Evolutionary conservation across 2,888 invertebrate species (phyloP), one percentile per base, ranked within the genome.

Genomic region (Acanthopleura granulata): DNA sequence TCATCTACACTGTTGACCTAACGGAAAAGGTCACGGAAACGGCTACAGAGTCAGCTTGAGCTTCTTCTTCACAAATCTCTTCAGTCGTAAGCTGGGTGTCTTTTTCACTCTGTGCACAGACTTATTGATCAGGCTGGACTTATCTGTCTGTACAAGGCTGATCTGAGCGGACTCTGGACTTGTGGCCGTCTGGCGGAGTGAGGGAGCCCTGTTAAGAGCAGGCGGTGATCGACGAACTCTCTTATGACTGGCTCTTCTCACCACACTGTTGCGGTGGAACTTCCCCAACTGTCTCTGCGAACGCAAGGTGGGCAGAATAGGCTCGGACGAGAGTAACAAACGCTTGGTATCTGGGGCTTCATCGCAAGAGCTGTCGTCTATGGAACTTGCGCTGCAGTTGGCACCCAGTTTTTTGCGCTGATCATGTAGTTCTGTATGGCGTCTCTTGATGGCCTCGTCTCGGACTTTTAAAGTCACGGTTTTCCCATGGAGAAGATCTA

Each of bases 21-120:
- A 40, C 40, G 3, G 40, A 40, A 40, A 40, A 40, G 57, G 57
- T 9, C 57, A 12, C 6, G 18, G n/a, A 57, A 57, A 22, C 22
- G 1, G n/a, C 12, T 57, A 66, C 4, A 27, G 22, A 27, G 25
- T 22, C 66, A 66, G 3, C 22, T 27, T 27, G 4, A 66, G 16
- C 29, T 66, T 66, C 66, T 66, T 66, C 66, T 66, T 9, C 16
- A 66, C 29, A 14, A 66, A 66, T 27, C 29, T 66, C 29, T 66
- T 66, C 29, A 66, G 29, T 6, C 66, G 66, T 18, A 66, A 66
- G 29, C 66, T 66, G 18, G 66, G 66, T 22, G 66, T 16, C 66
- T 66, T 66, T 22, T 25, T 22, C 22, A 66, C 66, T 27, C 29
- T 66, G 12, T 66, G 22, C 22, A 22, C 40, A 40, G 40, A 9